These are phyloP conservation scores for Tolypeutes matacus DNA, from an alignment of 2,797 vertebrate genomes.

Conservation along the genomic window DNA sequence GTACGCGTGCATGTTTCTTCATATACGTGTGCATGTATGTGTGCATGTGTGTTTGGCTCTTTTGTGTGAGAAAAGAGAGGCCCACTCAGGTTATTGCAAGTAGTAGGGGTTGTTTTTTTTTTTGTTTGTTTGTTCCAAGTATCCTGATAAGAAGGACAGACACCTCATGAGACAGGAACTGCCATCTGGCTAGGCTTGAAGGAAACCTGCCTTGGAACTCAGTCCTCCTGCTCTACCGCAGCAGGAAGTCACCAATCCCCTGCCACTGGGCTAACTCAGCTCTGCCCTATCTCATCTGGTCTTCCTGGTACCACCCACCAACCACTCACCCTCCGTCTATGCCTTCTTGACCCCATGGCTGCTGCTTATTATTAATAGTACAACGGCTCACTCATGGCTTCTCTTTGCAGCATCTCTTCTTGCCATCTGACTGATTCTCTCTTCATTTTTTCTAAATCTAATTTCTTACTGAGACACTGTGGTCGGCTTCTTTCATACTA, in stretches of 20 bases:
- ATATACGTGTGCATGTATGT: neutral
- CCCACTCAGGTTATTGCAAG: neutral
- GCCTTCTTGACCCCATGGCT: neutral
- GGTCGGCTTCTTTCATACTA: neutral
- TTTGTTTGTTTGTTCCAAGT: neutral
- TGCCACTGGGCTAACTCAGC: neutral
- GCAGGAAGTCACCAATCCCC: neutral
- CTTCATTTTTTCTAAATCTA: slow-evolving; percentile 23
- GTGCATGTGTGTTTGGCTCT: neutral
- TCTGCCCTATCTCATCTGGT: neutral
- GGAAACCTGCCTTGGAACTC: neutral
- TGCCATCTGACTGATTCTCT: neutral
- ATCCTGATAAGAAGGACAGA: neutral
- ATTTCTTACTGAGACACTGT: neutral
- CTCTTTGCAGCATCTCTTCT: neutral
- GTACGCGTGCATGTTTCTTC: neutral
- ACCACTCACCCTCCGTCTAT: accelerated
- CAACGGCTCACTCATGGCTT: neutral
- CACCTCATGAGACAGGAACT: neutral
- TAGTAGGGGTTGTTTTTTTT: neutral
- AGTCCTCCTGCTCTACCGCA: neutral
- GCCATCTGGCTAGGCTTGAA: neutral
- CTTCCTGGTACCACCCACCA: neutral
- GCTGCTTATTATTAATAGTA: neutral
- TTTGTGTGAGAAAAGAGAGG: neutral